Base-by-base conservation (phyloP, 2,888 invertebrate species). In the Luffia ferchaultella region DNA sequence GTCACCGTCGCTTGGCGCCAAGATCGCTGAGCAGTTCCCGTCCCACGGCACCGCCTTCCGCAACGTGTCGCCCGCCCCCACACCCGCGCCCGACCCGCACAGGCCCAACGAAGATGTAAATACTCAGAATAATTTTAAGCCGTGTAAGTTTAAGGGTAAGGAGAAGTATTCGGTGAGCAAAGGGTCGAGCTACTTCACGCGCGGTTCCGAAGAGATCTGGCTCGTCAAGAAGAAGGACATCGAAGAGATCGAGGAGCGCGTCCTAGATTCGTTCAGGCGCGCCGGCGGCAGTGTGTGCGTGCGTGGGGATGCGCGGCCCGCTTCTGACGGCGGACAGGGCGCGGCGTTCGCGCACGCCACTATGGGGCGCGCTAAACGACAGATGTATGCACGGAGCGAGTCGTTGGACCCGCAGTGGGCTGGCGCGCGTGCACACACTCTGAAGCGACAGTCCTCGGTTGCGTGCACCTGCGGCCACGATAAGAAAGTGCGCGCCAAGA, bases 161-260 rank as follows among this genome's bases (percentile, higher is more conserved):
- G 42, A 51, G 12, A 48, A 43, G 17, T 16, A 41, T 18, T 76
- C 77, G 16, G 77, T 79, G 18, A 77, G 76, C 57, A 82, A 82
- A 55, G 80, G 80, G 0, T 78, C 80, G 18, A 78, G 79, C 53
- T 83, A 82, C 62, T 82, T 78, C 63, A 79, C 78, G 1, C 64
- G 83, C 45, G 83, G 83, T 15, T 76, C 83, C 0, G 83, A 83
- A 52, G 83, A 83, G 58, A 83, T 83, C 44, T 83, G 83, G 83
- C 65, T 83, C 42, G 83, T 83, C n/a, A 83, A 83, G 62, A 83
- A 83, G 61, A 83, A 82, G 57, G 83, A 83, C 45, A 83, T 83
- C 1, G 82, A 83, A 48, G 83, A 80, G 58, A 82, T 83, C 18
- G 83, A 83, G 55, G 82, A 80, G 57, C 62, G 83, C 18, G 83